Percentiles rank a stretch among this genome's conserved stretches.
phyloP scores from a whole-genome alignment of 1,140 invertebrate species.

The Ceratoteleas bidentatus region DNA sequence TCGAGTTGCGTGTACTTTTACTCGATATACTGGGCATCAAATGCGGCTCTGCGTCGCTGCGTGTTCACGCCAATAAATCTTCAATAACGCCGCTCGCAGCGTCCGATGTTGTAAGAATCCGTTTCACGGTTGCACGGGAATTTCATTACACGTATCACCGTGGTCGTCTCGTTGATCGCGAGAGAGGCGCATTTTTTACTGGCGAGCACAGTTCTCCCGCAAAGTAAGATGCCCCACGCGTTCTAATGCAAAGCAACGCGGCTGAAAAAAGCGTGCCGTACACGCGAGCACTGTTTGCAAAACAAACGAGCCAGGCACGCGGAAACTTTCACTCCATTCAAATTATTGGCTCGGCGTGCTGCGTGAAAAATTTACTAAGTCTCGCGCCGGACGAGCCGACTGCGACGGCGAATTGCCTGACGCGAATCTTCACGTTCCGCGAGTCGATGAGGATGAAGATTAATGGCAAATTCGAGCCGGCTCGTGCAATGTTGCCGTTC shows the following conservation, averaged over 20 bases:
- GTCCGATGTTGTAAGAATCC: constrained; percentile 55
- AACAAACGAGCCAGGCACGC: constrained; percentile 37
- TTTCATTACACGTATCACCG: constrained; percentile 54
- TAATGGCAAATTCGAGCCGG: not conserved
- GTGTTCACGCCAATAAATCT: constrained; percentile 53
- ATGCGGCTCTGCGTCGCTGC: constrained; percentile 22
- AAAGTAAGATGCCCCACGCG: constrained; percentile 41
- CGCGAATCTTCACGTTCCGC: not conserved
- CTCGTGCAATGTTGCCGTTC: not conserved
- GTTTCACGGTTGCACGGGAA: constrained; percentile 46
- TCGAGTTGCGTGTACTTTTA: constrained; percentile 20
- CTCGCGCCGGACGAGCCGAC: constrained; percentile 19
- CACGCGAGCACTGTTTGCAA: constrained; percentile 50
- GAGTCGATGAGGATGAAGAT: not conserved
- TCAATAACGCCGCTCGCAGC: constrained; percentile 25
- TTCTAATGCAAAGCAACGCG: constrained; percentile 33
- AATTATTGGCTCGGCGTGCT: constrained; percentile 32
- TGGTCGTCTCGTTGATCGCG: constrained; percentile 48
- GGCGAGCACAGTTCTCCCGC: constrained; percentile 43
- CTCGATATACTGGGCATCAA: constrained; percentile 26
- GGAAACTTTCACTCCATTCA: constrained; percentile 56
- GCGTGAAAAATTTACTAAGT: constrained; percentile 53
- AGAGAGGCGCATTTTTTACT: constrained; percentile 27
- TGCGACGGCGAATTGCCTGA: not conserved
- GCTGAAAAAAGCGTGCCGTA: constrained; percentile 43